Evolutionary conservation across 53 echinoderm and acorn worm species (phyloP).

Genomic region (Actinopyga echinites): DNA sequence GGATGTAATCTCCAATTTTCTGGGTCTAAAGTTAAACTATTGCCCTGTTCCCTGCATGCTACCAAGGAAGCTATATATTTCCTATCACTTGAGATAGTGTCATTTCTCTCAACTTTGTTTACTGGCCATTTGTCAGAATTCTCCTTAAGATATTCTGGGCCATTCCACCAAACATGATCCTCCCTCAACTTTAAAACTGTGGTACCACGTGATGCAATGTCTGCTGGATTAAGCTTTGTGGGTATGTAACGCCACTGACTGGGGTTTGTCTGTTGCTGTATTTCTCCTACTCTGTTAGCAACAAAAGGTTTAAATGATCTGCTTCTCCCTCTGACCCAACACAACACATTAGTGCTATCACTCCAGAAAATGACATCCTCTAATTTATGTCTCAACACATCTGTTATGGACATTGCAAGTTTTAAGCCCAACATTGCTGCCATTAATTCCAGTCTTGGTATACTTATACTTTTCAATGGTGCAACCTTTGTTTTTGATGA

Average conservation of each 20-base stretch:
- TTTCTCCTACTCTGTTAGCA: no score
- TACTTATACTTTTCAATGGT: constrained; percentile 1
- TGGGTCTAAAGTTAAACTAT: no score
- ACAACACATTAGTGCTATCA: constrained; percentile 3
- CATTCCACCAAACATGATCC: not conserved
- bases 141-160: not conserved
- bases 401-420: constrained; percentile 18
- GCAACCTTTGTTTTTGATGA: constrained; percentile 20
- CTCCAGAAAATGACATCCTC: constrained; percentile 18
- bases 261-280: constrained; percentile 27
- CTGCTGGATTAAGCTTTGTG: constrained; percentile 46
- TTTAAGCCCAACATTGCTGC: constrained; percentile 25
- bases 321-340: not conserved
- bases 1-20: not conserved
- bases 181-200: not conserved
- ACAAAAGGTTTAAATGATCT: no score
- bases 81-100: not conserved
- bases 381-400: not conserved
- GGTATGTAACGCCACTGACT: constrained; percentile 48
- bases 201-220: constrained; percentile 46
- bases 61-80: not conserved
- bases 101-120: not conserved
- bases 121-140: constrained; percentile 16
- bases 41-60: not conserved
- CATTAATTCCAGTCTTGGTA: constrained; percentile 2